These are phyloP conservation scores for Corvus hawaiiensis DNA, from an alignment of 2,113 vertebrate species.

Conservation along the genomic window DNA sequence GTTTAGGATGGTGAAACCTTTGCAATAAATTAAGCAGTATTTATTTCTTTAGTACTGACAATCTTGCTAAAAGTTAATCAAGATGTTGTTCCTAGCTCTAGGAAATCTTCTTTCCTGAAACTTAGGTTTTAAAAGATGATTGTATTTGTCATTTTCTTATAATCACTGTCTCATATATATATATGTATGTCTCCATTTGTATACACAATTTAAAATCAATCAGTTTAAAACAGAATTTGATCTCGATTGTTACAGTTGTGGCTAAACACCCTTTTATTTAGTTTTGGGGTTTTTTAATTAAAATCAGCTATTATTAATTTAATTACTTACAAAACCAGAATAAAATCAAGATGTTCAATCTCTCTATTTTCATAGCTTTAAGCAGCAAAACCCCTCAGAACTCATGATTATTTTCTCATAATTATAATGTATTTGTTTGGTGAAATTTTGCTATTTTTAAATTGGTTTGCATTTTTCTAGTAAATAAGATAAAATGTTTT, in stretches of 20 bases:
- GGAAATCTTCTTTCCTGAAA: not conserved
- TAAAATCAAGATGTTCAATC: not conserved
- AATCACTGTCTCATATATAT: not conserved
- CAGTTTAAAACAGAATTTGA: not conserved
- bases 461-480: not conserved
- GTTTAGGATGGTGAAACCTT: not conserved
- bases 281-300: not conserved
- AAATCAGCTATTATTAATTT: not conserved
- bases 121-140: not conserved
- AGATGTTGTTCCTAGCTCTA: not conserved
- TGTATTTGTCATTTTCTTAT: not conserved
- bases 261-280: rapidly evolving
- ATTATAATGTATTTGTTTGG: not conserved
- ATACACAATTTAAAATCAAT: not conserved
- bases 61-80: not conserved
- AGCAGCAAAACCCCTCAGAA: not conserved
- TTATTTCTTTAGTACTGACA: not conserved
- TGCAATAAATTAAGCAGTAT: not conserved
- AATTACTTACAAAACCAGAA: not conserved
- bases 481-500: not conserved
- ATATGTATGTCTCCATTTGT: not conserved
- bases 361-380: not conserved
- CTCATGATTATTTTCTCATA: not conserved
- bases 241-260: not conserved
- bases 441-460: not conserved